phyloP scores from a whole-genome alignment of 2,113 vertebrate genomes.

The Phaethornis superciliosus region DNA sequence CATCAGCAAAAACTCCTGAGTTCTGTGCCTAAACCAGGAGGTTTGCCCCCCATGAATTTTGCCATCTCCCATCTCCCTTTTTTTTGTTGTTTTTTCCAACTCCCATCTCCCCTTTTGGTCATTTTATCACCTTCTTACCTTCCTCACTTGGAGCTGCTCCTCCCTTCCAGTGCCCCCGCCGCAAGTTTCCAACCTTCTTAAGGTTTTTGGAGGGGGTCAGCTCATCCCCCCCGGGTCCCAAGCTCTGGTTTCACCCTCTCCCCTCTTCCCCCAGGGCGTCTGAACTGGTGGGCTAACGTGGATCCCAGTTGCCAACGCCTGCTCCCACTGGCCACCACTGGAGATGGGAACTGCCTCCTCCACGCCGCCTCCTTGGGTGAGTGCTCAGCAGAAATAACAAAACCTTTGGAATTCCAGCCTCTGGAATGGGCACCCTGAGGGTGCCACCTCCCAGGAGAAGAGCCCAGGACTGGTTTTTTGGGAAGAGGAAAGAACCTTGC shows the following conservation, averaged over 20 bases:
- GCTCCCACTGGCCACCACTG: conserved; percentile 92
- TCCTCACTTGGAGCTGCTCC: neutral
- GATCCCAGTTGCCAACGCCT: conserved; percentile 91
- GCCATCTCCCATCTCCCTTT: rapidly evolving
- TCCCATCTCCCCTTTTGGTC: neutral
- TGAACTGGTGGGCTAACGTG: conserved; percentile 95
- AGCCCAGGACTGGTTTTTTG: rapidly evolving
- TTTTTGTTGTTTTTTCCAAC: neutral
- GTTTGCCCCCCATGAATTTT: rapidly evolving
- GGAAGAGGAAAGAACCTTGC: neutral
- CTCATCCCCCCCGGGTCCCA: rapidly evolving
- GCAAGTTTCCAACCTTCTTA: rapidly evolving
- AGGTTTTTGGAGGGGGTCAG: rapidly evolving
- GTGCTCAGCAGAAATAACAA: neutral
- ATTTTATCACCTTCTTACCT: neutral
- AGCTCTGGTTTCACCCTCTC: neutral
- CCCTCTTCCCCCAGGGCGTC: conserved; percentile 78
- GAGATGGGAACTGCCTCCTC: conserved; percentile 94
- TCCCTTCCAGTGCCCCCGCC: rapidly evolving
- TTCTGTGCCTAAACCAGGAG: no score
- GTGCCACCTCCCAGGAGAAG: no score
- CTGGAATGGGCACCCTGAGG: neutral
- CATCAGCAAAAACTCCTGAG: neutral
- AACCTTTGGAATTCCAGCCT: rapidly evolving
- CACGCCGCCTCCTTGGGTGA: conserved; percentile 95